Base-by-base conservation (phyloP, 1,140 invertebrate species). In the Tribolium madens region DNA sequence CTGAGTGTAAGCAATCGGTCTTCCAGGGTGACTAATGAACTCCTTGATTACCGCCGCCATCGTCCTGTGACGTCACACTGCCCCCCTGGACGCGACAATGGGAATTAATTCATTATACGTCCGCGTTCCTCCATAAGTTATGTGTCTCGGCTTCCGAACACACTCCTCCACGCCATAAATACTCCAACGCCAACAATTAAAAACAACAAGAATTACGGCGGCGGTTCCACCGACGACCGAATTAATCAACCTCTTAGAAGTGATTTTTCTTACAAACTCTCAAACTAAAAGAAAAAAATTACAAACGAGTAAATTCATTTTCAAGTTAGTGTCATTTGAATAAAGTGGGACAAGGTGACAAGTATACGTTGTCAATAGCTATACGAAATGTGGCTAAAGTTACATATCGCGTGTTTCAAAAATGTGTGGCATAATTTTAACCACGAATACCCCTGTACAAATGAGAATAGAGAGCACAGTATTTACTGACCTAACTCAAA, bases 61-160 rank as follows among this genome's bases (percentile, higher is more conserved):
- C 57, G 36, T 75, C 47, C 47, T 17, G 71, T 73, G 52, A 70
- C 71, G 50, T 75, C 71, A 70, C 68, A 26, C 64, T 68, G 69
- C 70, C 70, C 46, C 21, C 13, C 57, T 26, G 50, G 47, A 36
- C 72, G 71, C 72, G 71, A 78, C 76, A 78, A 75, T 77, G 72
- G 72, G 57, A 78, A 78, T 78, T 78, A 78, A 78, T 78, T 78
- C 76, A 75, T 78, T 78, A 73, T 70, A 60, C 60, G 50, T 70
- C 57, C 17, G 64, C 60, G 57, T 73, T 64, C 69, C 72, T 69
- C 57, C 50, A 69, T 77, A 78, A 78, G 57, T 78, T 78, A 78
- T 75, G 60, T 73, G 69, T 72, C 70, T 21, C 21, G 57, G 57
- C 57, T 64, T 33, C 57, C 57, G 57, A 64, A 64, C 57, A 33